phyloP scores from a whole-genome alignment of 2,113 vertebrate species.

The Notarius quadriscutis region DNA sequence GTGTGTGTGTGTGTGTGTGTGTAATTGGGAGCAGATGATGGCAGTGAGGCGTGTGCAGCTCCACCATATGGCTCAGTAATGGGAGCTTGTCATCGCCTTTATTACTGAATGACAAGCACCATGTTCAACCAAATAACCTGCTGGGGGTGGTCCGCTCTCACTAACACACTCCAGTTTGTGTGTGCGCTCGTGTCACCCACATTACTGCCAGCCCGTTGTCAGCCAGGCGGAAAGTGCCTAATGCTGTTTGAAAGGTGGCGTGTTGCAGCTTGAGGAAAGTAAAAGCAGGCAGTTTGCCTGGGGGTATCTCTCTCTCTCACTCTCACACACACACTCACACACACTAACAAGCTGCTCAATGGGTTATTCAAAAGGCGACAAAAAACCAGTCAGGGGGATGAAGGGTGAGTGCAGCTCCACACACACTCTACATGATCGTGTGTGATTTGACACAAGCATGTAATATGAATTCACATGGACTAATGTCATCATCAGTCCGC shows the following conservation, averaged over 20 bases:
- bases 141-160: conserved; percentile 69
- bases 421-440: not conserved
- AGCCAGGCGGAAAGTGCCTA: conserved; percentile 70
- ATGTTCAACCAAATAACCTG: conserved; percentile 76
- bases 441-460: not conserved
- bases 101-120: conserved; percentile 80
- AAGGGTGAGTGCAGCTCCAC: not conserved
- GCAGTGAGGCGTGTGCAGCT: conserved; percentile 71
- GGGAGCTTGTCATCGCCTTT: conserved; percentile 77
- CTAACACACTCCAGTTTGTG: conserved; percentile 50
- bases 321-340: conserved; percentile 26
- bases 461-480: not conserved
- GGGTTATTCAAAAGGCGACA: conserved; percentile 32
- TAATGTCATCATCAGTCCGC: not conserved
- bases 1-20: conserved; percentile 18
- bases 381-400: not conserved
- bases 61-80: conserved; percentile 78
- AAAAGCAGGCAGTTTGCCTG: conserved; percentile 71
- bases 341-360: conserved; percentile 71
- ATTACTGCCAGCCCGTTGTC: conserved; percentile 75
- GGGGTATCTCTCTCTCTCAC: conserved; percentile 59
- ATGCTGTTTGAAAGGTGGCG: conserved; percentile 82
- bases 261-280: conserved; percentile 68
- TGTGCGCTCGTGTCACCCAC: conserved; percentile 56
- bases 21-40: conserved; percentile 66